Evolutionary conservation across 1,140 invertebrate species (phyloP).

Genomic region (Artemia franciscana): DNA sequence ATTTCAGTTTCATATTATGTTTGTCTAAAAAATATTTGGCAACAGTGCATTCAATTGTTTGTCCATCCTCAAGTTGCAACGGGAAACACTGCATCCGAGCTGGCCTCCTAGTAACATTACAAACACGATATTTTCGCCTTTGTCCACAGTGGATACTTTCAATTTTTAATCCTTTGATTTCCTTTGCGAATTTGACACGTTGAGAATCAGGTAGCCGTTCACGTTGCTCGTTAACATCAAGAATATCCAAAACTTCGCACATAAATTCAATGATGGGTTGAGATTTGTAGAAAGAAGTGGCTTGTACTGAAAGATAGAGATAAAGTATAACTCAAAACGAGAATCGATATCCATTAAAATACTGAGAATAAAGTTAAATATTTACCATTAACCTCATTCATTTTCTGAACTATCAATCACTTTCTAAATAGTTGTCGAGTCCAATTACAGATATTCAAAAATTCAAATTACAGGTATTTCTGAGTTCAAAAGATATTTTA

Average conservation of each 20-base stretch:
- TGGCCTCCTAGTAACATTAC: slow-evolving; percentile 91
- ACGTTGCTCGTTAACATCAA: slow-evolving; percentile 81
- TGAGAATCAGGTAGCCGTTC: slow-evolving; percentile 96
- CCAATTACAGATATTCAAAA: no score
- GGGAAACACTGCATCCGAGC: slow-evolving; percentile 99
- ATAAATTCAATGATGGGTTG: slow-evolving; percentile 99
- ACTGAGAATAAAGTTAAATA: no score
- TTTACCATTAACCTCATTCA: no score
- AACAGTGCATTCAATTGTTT: slow-evolving; percentile 98
- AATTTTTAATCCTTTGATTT: slow-evolving; percentile 98
- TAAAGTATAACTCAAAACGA: slow-evolving; percentile 9
- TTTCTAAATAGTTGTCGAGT: no score
- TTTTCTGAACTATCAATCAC: no score
- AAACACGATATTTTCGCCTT: slow-evolving; percentile 89
- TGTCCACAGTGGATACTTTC: slow-evolving; percentile 98
- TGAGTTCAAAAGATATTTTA: no score
- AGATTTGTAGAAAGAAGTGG: slow-evolving; percentile 98
- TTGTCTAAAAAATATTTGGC: slow-evolving; percentile 99
- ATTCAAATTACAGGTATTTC: no score
- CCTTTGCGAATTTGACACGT: slow-evolving; percentile 98
- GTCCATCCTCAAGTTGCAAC: slow-evolving; percentile 94
- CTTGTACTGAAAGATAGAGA: slow-evolving; percentile 53
- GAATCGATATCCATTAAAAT: no score
- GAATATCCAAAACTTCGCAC: slow-evolving; percentile 96
- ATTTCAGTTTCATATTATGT: slow-evolving; percentile 93